Conservation (phyloP, 2,113 vertebrate species). For the Microcebus lehilahytsara region DNA sequence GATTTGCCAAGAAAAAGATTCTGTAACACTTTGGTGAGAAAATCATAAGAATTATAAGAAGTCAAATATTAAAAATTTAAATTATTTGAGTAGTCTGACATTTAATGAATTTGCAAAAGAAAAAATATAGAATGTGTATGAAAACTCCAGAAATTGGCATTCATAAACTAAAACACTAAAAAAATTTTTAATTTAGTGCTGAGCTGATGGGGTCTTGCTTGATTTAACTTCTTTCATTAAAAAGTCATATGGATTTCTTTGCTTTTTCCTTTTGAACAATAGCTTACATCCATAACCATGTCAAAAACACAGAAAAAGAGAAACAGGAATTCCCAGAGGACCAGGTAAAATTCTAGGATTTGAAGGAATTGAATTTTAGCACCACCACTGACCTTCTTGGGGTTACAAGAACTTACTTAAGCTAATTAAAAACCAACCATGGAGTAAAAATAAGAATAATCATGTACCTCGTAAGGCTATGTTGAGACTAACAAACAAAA, state of each 20-base stretch:
- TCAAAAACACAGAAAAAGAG: slow-evolving; percentile 53
- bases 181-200: slow-evolving; percentile 57
- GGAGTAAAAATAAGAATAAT: slow-evolving; percentile 46
- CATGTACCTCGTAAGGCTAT: neutral
- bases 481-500: slow-evolving; percentile 57
- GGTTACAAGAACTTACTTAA: neutral
- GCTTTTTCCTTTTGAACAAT: slow-evolving; percentile 47
- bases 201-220: slow-evolving; percentile 52
- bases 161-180: slow-evolving; percentile 51
- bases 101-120: slow-evolving; percentile 13
- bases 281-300: slow-evolving; percentile 53
- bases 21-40: neutral
- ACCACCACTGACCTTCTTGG: slow-evolving; percentile 33
- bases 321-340: slow-evolving; percentile 32
- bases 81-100: neutral
- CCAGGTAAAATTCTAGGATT: neutral
- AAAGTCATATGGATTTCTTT: slow-evolving; percentile 52
- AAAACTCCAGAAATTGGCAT: slow-evolving; percentile 16
- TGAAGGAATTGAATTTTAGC: slow-evolving; percentile 43
- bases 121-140: neutral
- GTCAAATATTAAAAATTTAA: slow-evolving; percentile 47
- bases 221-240: slow-evolving; percentile 72
- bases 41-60: neutral
- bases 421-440: slow-evolving; percentile 63
- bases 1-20: neutral